A percentile compares a stretch with the other conserved stretches of the same genome.
Evolutionary conservation across 1,140 invertebrate genomes (phyloP).

Genomic region (Oryctes rhinoceros): DNA sequence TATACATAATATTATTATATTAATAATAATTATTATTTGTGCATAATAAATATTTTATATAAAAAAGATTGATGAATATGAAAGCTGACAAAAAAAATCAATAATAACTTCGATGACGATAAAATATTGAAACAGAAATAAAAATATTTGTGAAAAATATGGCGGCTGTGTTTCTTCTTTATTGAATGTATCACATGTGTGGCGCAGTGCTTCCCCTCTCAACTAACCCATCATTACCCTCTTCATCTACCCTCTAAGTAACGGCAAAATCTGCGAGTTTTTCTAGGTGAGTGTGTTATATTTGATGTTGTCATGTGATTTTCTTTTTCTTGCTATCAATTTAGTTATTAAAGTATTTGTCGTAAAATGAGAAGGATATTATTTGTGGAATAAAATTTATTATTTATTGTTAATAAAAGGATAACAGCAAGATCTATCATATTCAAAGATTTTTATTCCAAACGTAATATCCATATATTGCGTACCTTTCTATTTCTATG

Average conservation of each 20-base stretch:
- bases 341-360: neutral
- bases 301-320: conserved; percentile 18
- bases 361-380: no score
- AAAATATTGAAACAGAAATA: conserved; percentile 56
- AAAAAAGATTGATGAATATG: neutral
- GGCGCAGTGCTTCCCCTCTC: conserved; percentile 42
- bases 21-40: conserved; percentile 1
- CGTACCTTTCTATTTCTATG: no score
- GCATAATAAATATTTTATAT: conserved; percentile 6
- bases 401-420: no score
- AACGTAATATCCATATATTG: no score
- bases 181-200: conserved; percentile 13
- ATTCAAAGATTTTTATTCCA: no score
- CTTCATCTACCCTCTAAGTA: neutral
- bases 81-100: no score
- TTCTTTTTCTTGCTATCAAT: neutral
- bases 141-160: conserved; percentile 59
- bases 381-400: no score
- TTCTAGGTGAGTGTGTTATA: conserved; percentile 36
- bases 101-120: conserved; percentile 54
- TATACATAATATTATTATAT: neutral
- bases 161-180: conserved; percentile 49
- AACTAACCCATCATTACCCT: neutral
- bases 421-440: no score
- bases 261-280: conserved; percentile 23